Conservation (phyloP, 92 coral and sea anemone species). For the Parazoanthus swiftii region DNA sequence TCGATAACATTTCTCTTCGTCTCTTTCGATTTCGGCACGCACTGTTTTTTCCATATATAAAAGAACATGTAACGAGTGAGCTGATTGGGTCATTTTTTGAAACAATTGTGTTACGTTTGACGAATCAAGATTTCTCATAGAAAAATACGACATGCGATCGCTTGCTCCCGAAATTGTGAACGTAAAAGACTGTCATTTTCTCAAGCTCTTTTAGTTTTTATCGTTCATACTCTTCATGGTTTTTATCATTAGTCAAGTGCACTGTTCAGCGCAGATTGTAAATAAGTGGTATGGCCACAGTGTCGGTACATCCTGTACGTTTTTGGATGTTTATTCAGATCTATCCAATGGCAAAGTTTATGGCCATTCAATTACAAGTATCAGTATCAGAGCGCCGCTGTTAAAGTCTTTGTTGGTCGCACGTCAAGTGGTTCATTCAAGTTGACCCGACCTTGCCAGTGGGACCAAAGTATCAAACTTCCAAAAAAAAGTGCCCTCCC, state of each 20-base stretch:
- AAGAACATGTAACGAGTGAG: background rate
- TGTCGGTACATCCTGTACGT: background rate
- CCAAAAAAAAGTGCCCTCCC: too few species aligned
- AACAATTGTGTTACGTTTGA: background rate
- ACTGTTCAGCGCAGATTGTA: background rate
- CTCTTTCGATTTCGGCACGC: too few species aligned
- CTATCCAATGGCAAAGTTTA: background rate
- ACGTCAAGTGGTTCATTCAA: too few species aligned
- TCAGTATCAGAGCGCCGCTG: too few species aligned
- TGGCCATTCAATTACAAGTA: background rate
- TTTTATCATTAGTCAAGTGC: conserved; percentile 2
- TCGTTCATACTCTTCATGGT: background rate
- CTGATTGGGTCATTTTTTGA: background rate
- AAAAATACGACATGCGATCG: background rate
- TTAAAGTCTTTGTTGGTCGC: too few species aligned
- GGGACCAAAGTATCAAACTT: too few species aligned
- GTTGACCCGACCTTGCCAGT: too few species aligned
- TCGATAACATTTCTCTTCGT: background rate
- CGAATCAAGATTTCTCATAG: background rate
- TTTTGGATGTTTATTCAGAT: background rate
- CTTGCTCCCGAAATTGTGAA: background rate
- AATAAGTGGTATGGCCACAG: background rate
- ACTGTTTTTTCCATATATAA: background rate
- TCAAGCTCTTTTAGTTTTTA: conserved; percentile 1
- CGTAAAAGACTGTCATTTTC: background rate